phyloP scores from a whole-genome alignment of 2,888 invertebrate genomes.

The Cryptosula pallasiana region DNA sequence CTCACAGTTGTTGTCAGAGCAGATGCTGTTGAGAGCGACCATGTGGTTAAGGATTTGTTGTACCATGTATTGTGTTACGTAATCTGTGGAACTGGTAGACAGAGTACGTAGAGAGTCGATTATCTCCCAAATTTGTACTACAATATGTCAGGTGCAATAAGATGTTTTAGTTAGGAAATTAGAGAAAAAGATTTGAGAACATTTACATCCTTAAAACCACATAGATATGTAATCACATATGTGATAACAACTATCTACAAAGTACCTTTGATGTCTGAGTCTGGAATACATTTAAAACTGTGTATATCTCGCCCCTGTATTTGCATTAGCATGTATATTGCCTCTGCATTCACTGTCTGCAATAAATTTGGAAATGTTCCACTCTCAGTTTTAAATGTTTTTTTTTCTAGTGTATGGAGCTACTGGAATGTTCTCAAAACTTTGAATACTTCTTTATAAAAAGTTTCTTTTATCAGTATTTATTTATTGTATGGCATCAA shows the following conservation, averaged over 20 bases:
- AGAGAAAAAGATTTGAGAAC: no score
- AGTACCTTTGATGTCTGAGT: conserved; percentile 37
- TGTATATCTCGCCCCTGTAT: conserved; percentile 32
- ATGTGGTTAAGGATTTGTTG: conserved; percentile 36
- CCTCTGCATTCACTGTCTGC: conserved; percentile 34
- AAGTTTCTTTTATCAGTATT: no score
- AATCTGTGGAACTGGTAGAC: background rate
- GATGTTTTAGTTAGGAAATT: background rate
- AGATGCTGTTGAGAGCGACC: conserved; percentile 38
- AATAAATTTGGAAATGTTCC: no score
- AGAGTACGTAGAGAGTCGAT: conserved; percentile 32
- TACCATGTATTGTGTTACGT: conserved; percentile 25
- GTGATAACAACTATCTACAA: background rate
- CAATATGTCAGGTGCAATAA: background rate
- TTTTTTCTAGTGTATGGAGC: no score
- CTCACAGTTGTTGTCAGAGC: conserved; percentile 39
- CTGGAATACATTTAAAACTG: conserved; percentile 31
- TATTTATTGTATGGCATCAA: no score
- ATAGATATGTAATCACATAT: background rate
- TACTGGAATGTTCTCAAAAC: no score
- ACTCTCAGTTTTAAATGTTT: no score
- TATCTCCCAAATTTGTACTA: conserved; percentile 38
- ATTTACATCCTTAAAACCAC: background rate
- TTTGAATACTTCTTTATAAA: no score
- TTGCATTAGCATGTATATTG: conserved; percentile 39